Evolutionary conservation across 2,888 invertebrate species (phyloP).

Genomic region (Trichopoda pennipes): DNA sequence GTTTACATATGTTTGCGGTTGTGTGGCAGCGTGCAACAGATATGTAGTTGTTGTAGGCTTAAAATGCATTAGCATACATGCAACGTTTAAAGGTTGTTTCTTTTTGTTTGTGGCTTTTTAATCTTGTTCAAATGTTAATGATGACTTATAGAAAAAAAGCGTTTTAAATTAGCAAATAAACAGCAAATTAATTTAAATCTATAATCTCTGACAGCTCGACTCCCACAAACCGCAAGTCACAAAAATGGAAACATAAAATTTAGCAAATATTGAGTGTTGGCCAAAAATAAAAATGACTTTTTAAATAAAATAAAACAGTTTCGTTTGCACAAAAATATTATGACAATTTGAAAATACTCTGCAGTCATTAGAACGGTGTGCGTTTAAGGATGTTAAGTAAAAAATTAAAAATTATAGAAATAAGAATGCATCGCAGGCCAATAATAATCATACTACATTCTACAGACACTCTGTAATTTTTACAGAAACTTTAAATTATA

Average conservation of each 20-base stretch:
- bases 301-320: neutral
- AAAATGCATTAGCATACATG: slow-evolving; percentile 25
- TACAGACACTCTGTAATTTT: too few species aligned
- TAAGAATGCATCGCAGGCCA: too few species aligned
- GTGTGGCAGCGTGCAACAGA: neutral
- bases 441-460: too few species aligned
- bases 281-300: neutral
- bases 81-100: slow-evolving; percentile 17
- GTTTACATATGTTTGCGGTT: slow-evolving; percentile 40
- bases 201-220: slow-evolving; percentile 64
- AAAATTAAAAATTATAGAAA: too few species aligned
- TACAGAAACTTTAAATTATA: too few species aligned
- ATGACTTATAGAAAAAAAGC: slow-evolving; percentile 8
- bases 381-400: too few species aligned
- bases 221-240: slow-evolving; percentile 59
- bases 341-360: neutral
- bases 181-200: slow-evolving; percentile 68
- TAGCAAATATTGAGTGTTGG: slow-evolving; percentile 7
- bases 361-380: neutral
- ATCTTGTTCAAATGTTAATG: slow-evolving; percentile 45
- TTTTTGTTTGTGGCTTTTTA: neutral
- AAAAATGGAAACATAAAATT: slow-evolving; percentile 6
- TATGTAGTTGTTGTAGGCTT: slow-evolving; percentile 35
- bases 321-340: neutral
- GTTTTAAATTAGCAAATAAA: slow-evolving; percentile 61